Evolutionary conservation across 2,888 invertebrate genomes (phyloP).

Genomic region (Boloria selene): DNA sequence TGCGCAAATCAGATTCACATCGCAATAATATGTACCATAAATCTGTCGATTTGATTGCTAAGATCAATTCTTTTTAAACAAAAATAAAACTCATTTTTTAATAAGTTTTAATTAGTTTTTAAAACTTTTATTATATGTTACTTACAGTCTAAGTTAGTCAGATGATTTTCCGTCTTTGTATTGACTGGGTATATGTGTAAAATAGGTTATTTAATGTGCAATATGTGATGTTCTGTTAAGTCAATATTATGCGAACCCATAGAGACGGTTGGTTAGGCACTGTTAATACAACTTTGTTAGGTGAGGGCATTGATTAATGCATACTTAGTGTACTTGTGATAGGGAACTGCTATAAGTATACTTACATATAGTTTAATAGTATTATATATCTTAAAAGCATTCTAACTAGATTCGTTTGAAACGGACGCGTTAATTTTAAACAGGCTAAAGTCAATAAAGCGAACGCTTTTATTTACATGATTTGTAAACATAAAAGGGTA

Average conservation of each 20-base stretch:
- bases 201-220: not conserved
- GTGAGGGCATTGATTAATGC: slow-evolving; percentile 9
- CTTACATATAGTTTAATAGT: slow-evolving; percentile 12
- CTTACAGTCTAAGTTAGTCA: too few relatives aligned
- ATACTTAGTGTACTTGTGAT: not conserved
- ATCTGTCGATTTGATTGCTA: too few relatives aligned
- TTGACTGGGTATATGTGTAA: too few relatives aligned
- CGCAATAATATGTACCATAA: not conserved
- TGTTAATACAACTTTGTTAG: slow-evolving; percentile 25
- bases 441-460: slow-evolving; percentile 73
- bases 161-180: too few relatives aligned
- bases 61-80: too few relatives aligned
- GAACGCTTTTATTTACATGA: slow-evolving; percentile 80
- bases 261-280: slow-evolving; percentile 28
- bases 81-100: too few relatives aligned
- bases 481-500: slow-evolving; percentile 82
- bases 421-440: slow-evolving; percentile 39
- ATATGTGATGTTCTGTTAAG: slow-evolving; percentile 5
- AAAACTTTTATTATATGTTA: too few relatives aligned
- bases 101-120: too few relatives aligned
- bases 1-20: slow-evolving; percentile 43
- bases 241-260: slow-evolving; percentile 23
- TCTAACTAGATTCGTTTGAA: slow-evolving; percentile 35
- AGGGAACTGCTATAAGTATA: not conserved
- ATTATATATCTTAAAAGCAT: slow-evolving; percentile 28